phyloP scores from a whole-genome alignment of 2,113 vertebrate species.

The Carettochelys insculpta region DNA sequence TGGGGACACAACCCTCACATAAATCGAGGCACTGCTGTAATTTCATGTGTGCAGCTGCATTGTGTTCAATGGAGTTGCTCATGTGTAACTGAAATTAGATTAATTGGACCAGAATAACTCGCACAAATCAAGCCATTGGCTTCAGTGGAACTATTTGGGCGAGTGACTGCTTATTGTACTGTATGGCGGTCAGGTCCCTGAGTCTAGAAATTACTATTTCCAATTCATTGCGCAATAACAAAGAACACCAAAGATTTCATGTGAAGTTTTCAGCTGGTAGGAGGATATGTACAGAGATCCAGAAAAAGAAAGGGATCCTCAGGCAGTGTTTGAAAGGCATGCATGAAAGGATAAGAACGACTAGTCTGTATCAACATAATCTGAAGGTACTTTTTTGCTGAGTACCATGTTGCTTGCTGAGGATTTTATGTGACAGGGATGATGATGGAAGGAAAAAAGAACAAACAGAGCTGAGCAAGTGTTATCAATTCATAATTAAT shows the following conservation, averaged over 20 bases:
- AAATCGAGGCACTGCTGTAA: too few relatives aligned
- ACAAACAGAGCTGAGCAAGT: neutral
- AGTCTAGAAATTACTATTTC: neutral
- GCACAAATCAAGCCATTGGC: neutral
- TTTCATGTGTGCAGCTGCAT: accelerated
- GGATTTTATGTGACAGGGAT: neutral
- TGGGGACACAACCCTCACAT: too few relatives aligned
- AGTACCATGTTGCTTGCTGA: neutral
- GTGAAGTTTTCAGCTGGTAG: neutral
- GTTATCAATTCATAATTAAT: neutral
- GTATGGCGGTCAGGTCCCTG: neutral
- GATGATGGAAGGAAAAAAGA: neutral
- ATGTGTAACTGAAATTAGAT: neutral
- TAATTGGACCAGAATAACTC: neutral
- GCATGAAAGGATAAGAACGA: neutral
- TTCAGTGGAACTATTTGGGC: neutral
- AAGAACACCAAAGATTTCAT: neutral
- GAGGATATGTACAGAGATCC: neutral
- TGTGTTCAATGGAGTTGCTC: neutral
- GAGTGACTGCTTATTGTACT: neutral
- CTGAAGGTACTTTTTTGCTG: neutral
- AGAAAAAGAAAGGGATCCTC: neutral
- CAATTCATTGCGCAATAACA: neutral
- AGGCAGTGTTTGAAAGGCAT: neutral
- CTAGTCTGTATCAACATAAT: neutral